Conservation (phyloP, 2,888 invertebrate species). For the Erynnis tages region DNA sequence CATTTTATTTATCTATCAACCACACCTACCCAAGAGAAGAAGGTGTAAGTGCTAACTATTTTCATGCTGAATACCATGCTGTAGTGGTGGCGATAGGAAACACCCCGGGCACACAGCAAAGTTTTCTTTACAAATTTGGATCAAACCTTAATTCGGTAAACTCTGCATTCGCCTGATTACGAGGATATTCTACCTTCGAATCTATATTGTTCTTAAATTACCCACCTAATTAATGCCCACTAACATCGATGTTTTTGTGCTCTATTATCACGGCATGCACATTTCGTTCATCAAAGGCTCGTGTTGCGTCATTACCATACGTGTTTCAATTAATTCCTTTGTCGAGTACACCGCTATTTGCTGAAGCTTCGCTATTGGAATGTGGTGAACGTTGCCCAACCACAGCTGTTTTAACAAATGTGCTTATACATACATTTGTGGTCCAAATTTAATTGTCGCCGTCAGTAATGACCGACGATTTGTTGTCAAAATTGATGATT, state of each 20-base stretch:
- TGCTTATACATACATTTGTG: constrained; percentile 14
- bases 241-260: not conserved
- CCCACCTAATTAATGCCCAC: not conserved
- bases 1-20: no score
- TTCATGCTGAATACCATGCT: no score
- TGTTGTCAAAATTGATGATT: constrained; percentile 14
- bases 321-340: constrained; percentile 7
- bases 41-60: no score
- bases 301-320: not conserved
- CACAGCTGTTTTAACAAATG: constrained; percentile 18
- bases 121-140: no score
- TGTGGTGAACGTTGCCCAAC: constrained; percentile 4
- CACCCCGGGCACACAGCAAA: no score
- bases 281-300: not conserved
- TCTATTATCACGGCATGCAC: not conserved
- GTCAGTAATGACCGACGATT: constrained; percentile 1
- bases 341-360: not conserved
- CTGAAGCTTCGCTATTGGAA: constrained; percentile 12
- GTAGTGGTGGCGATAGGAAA: no score
- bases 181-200: no score
- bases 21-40: no score
- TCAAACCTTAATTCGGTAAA: no score
- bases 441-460: constrained; percentile 18
- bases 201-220: no score
- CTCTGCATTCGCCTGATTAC: no score